Base-by-base conservation (phyloP, 2,113 vertebrate species). In the Sarotherodon lohbergeri region DNA sequence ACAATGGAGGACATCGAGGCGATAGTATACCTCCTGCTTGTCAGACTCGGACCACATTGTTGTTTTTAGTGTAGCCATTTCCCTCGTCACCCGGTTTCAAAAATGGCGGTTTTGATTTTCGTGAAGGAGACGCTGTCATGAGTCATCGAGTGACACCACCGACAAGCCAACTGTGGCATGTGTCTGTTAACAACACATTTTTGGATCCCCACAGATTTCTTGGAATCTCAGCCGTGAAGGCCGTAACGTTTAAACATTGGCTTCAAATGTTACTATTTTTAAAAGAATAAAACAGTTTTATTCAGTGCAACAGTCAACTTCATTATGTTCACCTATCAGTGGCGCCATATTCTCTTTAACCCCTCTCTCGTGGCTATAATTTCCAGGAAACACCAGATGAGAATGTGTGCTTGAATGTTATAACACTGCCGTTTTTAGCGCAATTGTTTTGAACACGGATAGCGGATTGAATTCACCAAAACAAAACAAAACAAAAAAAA, bases 31-130 rank as follows among this genome's bases (percentile, higher is more conserved):
- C 61, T 39, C 19, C 61, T 22, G 61, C 61, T 22, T 66, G 34
- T 39, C 34, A 66, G 39, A 39, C 61, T 66, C 10, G 0, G 32
- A 66, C 10, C 17, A n/a, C 61, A 66, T 66, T 66, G 61, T 66
- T 66, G 61, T 39, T 66, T 39, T 66, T 1, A 39, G 17, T 66
- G 32, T 39, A 22, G 61, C 11, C 6, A 22, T 66, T 39, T 6
- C 34, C 34, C 34, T 39, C 6, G 4, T 66, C 1, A 3, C 6
- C 61, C 2, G 10, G 0, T 39, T 66, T 36, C 2, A 36, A 63
- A 36, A 63, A 4, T 12, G 59, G 9, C 17, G 0, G 2, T n/a
- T 36, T n/a, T n/a, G 9, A 66, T 66, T 66, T 66, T 36, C 4
- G 2, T 36, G 32, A 36, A 12, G 32, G 17, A 66, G 27, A 61